These are phyloP conservation scores for Syndactyla subalaris DNA, from an alignment of 2,797 vertebrate species.

Conservation along the genomic window DNA sequence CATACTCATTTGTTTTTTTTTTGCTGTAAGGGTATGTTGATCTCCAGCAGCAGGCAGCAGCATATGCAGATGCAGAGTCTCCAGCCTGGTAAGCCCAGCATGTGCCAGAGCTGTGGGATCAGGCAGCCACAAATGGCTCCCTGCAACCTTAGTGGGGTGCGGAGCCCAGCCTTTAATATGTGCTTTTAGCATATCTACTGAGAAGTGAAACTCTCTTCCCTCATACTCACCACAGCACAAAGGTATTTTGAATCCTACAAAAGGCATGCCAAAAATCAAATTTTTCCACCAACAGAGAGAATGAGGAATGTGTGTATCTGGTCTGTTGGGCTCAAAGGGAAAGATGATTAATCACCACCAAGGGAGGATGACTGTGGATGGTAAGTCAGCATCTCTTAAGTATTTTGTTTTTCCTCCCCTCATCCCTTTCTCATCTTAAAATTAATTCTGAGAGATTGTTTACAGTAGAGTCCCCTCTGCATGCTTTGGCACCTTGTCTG, in stretches of 20 bases:
- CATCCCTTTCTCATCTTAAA: conserved; percentile 5
- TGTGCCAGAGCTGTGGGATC: neutral
- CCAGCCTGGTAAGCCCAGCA: neutral
- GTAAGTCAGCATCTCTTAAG: conserved; percentile 42
- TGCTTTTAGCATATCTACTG: conserved; percentile 2
- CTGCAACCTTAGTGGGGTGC: neutral
- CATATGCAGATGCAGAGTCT: neutral
- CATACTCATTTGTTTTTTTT: neutral
- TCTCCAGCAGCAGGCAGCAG: neutral
- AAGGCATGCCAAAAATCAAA: conserved; percentile 45
- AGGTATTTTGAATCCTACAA: conserved; percentile 36
- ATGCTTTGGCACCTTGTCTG: conserved; percentile 17
- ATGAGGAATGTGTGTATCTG: conserved; percentile 58
- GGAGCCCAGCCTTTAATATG: neutral
- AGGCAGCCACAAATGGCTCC: neutral
- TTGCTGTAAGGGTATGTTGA: neutral
- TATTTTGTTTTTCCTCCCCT: conserved; percentile 51
- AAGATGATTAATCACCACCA: conserved; percentile 7
- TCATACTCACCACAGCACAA: conserved; percentile 14
- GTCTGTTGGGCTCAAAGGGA: neutral
- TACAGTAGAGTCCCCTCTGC: neutral
- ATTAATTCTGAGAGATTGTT: conserved; percentile 28
- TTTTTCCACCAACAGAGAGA: conserved; percentile 23
- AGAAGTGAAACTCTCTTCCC: conserved; percentile 8
- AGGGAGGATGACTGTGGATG: conserved; percentile 49